Percentiles rank a stretch among this genome's conserved stretches.
phyloP scores from a whole-genome alignment of 2,888 invertebrate species.

The Hydroisotoma schaefferi region DNA sequence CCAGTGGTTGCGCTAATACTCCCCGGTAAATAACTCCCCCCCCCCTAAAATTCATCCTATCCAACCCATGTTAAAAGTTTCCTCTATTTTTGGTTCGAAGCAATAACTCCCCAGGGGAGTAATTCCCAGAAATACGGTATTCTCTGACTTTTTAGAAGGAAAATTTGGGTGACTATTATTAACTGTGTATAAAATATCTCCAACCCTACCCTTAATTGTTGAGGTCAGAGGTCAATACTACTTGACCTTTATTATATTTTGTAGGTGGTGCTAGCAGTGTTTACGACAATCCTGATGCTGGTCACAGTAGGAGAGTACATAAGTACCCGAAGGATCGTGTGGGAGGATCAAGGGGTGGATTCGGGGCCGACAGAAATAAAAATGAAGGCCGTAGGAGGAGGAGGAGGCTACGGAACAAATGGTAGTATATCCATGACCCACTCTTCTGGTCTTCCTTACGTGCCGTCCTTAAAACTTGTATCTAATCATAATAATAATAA shows the following conservation, averaged over 20 bases:
- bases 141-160: too few relatives aligned
- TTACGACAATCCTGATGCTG: conserved; percentile 45
- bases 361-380: conserved; percentile 49
- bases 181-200: too few relatives aligned
- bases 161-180: too few relatives aligned
- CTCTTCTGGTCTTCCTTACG: conserved; percentile 63
- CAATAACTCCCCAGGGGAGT: too few relatives aligned
- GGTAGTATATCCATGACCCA: conserved; percentile 73
- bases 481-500: conserved; percentile 16
- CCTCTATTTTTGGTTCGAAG: too few relatives aligned
- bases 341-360: conserved; percentile 53
- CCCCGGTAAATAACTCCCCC: too few relatives aligned
- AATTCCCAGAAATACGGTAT: too few relatives aligned
- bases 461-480: conserved; percentile 40
- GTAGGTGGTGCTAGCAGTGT: conserved; percentile 44
- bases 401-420: conserved; percentile 68
- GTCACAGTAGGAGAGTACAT: conserved; percentile 45
- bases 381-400: conserved; percentile 72
- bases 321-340: conserved; percentile 34
- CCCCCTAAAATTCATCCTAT: too few relatives aligned
- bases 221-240: too few relatives aligned
- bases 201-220: too few relatives aligned
- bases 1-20: too few relatives aligned
- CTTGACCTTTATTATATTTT: conserved; percentile 7
- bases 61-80: too few relatives aligned